Conservation (phyloP, 1,140 invertebrate genomes). For the Drosophila carrolli region DNA sequence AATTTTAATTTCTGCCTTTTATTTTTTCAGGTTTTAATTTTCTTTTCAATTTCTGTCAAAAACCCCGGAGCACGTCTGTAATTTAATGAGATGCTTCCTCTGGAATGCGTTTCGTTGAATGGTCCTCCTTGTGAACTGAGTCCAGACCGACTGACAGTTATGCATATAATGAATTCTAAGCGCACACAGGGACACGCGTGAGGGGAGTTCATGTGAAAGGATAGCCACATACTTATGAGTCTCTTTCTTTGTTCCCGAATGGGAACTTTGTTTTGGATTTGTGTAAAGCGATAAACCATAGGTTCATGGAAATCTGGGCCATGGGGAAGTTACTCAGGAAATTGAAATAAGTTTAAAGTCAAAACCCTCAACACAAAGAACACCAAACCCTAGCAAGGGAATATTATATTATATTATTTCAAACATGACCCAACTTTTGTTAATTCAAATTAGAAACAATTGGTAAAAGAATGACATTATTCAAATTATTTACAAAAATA, state of each 20-base stretch:
- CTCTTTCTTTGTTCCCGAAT: too few species aligned
- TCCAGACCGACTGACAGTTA: constrained; percentile 12
- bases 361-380: too few species aligned
- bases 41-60: constrained; percentile 55
- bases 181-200: constrained; percentile 5
- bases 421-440: too few species aligned
- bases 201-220: constrained; percentile 23
- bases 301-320: too few species aligned
- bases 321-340: too few species aligned
- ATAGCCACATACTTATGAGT: constrained; percentile 14
- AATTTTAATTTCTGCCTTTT: constrained; percentile 36
- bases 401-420: too few species aligned
- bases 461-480: too few species aligned
- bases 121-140: constrained; percentile 1
- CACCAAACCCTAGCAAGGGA: too few species aligned
- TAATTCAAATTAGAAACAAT: too few species aligned
- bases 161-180: constrained; percentile 24
- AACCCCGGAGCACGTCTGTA: constrained; percentile 58
- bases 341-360: too few species aligned
- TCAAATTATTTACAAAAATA: too few species aligned
- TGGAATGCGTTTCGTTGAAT: constrained; percentile 1
- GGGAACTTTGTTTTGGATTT: background rate
- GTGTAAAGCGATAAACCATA: too few species aligned
- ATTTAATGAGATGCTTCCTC: constrained; percentile 42
- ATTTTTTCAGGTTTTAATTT: constrained; percentile 47